Evolutionary conservation across 2,113 vertebrate genomes (phyloP).

Genomic region (Numida meleagris): DNA sequence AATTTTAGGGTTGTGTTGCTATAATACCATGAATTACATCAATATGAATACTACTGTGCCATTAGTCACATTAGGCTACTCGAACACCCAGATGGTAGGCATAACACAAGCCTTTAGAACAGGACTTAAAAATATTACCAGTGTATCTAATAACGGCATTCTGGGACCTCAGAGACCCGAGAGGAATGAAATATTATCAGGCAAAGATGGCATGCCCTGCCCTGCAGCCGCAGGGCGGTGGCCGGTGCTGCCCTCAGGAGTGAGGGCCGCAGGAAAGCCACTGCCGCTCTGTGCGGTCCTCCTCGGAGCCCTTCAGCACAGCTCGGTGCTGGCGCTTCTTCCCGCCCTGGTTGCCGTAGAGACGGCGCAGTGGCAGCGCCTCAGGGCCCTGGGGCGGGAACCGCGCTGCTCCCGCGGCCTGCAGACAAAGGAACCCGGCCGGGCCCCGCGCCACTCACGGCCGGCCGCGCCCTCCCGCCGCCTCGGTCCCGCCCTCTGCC

Average conservation of each 20-base stretch:
- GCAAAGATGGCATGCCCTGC: not conserved
- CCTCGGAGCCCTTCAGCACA: not conserved
- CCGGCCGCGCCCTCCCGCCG: not conserved
- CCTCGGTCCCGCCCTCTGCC: not conserved
- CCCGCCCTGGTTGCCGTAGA: not conserved
- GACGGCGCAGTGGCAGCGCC: accelerated
- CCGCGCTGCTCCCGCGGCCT: accelerated
- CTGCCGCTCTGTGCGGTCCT: no score
- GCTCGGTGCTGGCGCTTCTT: not conserved
- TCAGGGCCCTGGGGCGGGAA: accelerated
- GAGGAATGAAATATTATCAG: not conserved
- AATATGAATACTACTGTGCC: accelerated
- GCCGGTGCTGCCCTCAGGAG: no score
- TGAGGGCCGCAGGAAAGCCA: no score
- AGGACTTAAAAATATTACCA: not conserved
- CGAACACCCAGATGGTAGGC: not conserved
- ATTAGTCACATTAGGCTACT: not conserved
- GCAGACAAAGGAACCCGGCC: not conserved
- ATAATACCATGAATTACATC: accelerated
- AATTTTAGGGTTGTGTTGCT: not conserved
- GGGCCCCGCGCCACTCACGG: accelerated
- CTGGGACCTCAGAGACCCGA: not conserved
- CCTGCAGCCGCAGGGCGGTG: no score
- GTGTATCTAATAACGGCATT: not conserved
- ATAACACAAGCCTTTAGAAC: not conserved